Base-by-base conservation (phyloP, 1,140 invertebrate genomes). In the Bombus haemorrhoidalis region DNA sequence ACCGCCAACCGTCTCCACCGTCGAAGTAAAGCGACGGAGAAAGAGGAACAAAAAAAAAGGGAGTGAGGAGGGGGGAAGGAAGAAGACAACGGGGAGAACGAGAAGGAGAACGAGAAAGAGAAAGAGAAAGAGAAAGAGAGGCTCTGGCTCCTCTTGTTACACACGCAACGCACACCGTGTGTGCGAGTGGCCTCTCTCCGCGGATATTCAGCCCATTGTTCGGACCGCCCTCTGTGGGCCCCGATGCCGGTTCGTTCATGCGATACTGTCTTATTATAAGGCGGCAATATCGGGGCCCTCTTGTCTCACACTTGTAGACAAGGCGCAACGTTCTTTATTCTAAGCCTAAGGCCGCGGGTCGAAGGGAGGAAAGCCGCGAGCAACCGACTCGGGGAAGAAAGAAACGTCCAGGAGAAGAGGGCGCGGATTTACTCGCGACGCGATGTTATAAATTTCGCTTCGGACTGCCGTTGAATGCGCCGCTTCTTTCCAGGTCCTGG, bases 241-340 rank as follows among this genome's bases (percentile, higher is more conserved):
- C 89, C 87, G 91, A 90, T 77, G 89, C 89, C 91, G 91, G 74
- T 84, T 75, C 83, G 89, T 89, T 87, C 89, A 93, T 91, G 91
- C 83, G 90, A 93, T 92, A 91, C 89, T 92, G 91, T 93, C 91
- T 92, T 92, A 92, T 92, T 92, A 92, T 92, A 92, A 92, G 87
- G 85, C 89, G 89, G 80, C 85, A 81, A 90, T 91, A 91, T 91
- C 87, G 85, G 79, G 81, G 68, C 74, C 81, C 82, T 77, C 87
- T 90, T 90, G 90, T 90, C 91, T 91, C 90, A 84, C 88, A 91
- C 82, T 90, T 90, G 90, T 90, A 91, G 91, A 91, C 88, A 91
- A 68, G 88, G 74, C 53, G 74, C 69, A 72, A 43, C 75, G 66
- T 79, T 87, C 74, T 82, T 89, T 89, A 86, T 88, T 80, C 76